Conservation (phyloP, 2,113 vertebrate genomes). For the Nipponia nippon region DNA sequence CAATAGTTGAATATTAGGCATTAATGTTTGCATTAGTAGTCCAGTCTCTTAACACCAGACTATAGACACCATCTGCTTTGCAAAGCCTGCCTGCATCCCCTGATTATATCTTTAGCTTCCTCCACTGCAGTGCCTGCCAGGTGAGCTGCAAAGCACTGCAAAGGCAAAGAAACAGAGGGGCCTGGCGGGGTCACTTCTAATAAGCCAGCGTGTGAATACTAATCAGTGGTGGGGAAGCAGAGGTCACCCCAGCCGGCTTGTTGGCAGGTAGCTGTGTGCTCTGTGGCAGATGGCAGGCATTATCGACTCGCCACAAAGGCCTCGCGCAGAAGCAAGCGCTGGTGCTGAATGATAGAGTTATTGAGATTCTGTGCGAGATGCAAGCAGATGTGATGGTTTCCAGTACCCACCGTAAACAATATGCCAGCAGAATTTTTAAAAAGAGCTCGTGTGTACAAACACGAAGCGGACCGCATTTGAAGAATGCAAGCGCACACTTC, state of each 20-base stretch:
- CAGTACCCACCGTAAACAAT: constrained; percentile 78
- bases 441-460: constrained; percentile 80
- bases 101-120: constrained; percentile 78
- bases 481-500: constrained; percentile 35
- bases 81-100: constrained; percentile 74
- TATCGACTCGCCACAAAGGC: constrained; percentile 82
- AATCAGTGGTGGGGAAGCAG: constrained; percentile 79
- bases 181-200: constrained; percentile 80
- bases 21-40: constrained; percentile 72
- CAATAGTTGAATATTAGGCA: constrained; percentile 60
- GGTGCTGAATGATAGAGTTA: constrained; percentile 76
- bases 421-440: constrained; percentile 80
- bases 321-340: constrained; percentile 70
- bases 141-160: constrained; percentile 77
- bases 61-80: constrained; percentile 78
- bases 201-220: constrained; percentile 80
- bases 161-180: constrained; percentile 74
- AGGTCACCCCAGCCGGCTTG: constrained; percentile 78
- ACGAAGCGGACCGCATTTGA: constrained; percentile 62
- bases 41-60: constrained; percentile 69
- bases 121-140: constrained; percentile 77
- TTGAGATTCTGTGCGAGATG: constrained; percentile 82
- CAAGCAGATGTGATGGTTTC: constrained; percentile 81
- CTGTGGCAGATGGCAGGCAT: constrained; percentile 85
- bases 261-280: constrained; percentile 84